Evolutionary conservation across 2,113 vertebrate genomes (phyloP), one percentile per base, ranked within the genome.

Genomic region (Glaucomys volans): DNA sequence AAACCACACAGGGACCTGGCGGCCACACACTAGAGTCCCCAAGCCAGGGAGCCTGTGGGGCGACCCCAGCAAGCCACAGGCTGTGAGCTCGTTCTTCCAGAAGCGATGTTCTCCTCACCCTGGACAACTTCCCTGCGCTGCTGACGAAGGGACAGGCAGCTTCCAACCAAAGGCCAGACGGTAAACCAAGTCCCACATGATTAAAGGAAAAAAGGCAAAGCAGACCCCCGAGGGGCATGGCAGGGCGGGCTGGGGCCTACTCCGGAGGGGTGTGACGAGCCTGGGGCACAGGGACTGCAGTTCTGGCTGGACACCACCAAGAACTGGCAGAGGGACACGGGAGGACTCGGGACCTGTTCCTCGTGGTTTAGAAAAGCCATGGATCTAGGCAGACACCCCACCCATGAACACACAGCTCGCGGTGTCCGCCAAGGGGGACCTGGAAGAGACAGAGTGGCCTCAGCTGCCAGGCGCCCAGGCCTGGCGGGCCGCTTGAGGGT

Each of bases 361-460:
- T 42, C 79, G 3, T 5, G 26, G 8, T 16, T 76, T 32, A 42
- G 75, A 40, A 71, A 30, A 52, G 82, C 85, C 32, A 14, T 1
- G 12, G 72, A 28, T 28, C 26, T 1, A 20, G 26, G 71, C 6
- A 10, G 35, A 52, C 28, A 5, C 30, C 37, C 32, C 12, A 2
- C 37, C 67, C 17, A 0, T 28, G 3, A 52, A 32, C 18, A 20
- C 74, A 44, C 24, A 66, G 37, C 22, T 4, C 69, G 2, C 7
- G 14, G 17, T 0, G 0, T 35, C 57, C n/a, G 4, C 5, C 2
- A 3, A 30, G 32, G 37, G 64, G 67, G 30, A 44, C 24, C 52
- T 8, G 17, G 2, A 4, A 28, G 72, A 66, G 26, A 35, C 4
- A 0, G 17, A 22, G 14, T 28, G 72, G n/a, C 32, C 77, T 13